These are phyloP conservation scores for Dinocampus coccinellae DNA, from an alignment of 2,888 invertebrate species.

Conservation along the genomic window DNA sequence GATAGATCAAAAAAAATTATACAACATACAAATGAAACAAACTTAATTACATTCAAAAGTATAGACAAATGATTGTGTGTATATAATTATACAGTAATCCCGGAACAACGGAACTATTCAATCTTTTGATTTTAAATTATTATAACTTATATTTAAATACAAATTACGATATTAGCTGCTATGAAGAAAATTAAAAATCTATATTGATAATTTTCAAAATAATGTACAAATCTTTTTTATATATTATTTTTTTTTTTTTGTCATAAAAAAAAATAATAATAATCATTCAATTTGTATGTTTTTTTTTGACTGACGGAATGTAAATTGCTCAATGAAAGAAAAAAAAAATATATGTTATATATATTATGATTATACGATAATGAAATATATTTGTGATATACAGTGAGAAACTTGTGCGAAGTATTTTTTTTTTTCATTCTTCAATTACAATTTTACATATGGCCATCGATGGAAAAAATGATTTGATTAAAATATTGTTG, in stretches of 20 bases:
- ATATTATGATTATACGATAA: too few relatives aligned
- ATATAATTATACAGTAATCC: not conserved
- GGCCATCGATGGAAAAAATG: not conserved
- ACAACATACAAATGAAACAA: not conserved
- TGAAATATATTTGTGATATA: not conserved
- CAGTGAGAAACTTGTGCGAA: not conserved
- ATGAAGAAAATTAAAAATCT: not conserved
- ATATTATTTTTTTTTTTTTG: too few relatives aligned
- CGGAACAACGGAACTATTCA: not conserved
- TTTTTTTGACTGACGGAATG: not conserved
- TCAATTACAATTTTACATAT: not conserved
- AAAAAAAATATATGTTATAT: too few relatives aligned
- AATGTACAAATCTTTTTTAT: conserved; percentile 1
- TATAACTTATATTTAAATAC: not conserved
- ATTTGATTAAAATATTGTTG: too few relatives aligned
- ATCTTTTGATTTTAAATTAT: not conserved
- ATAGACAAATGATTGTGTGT: not conserved
- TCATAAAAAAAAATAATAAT: too few relatives aligned
- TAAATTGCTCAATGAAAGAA: not conserved
- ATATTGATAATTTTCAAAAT: not conserved
- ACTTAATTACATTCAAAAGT: not conserved
- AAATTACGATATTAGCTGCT: not conserved
- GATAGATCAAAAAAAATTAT: not conserved
- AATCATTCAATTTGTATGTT: not conserved
- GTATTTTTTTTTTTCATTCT: not conserved